Percentiles rank a stretch among this genome's conserved stretches.
Evolutionary conservation across 2,113 vertebrate species (phyloP).

Genomic region (Dromiciops gliroides): DNA sequence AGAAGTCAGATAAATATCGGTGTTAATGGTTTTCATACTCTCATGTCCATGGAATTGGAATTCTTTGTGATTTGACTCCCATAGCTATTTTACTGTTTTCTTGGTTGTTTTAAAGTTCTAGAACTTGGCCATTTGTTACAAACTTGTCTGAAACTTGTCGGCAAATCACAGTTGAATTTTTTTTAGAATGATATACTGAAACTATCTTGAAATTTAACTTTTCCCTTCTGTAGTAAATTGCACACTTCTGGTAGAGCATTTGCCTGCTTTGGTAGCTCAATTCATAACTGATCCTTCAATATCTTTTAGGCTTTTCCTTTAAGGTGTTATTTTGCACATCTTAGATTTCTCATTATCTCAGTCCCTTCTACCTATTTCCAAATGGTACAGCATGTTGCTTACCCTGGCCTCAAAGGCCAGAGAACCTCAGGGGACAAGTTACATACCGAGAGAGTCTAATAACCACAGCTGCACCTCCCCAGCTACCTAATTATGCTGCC

Average conservation of each 20-base stretch:
- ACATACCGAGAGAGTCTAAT: background rate
- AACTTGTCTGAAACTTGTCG: constrained; percentile 42
- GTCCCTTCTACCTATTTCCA: background rate
- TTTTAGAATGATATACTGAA: constrained; percentile 49
- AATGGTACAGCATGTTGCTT: background rate
- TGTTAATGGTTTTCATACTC: constrained; percentile 24
- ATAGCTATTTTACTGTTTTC: background rate
- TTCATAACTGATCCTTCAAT: constrained; percentile 27
- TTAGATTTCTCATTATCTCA: constrained; percentile 27
- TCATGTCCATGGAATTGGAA: constrained; percentile 10
- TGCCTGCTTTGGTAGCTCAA: constrained; percentile 37
- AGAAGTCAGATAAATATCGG: constrained; percentile 12
- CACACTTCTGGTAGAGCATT: background rate
- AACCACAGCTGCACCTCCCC: background rate
- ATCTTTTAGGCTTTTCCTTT: background rate
- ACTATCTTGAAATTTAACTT: constrained; percentile 39
- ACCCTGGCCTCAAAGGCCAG: background rate
- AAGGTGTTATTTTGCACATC: constrained; percentile 14
- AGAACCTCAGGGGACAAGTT: background rate
- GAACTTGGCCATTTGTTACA: constrained; percentile 59
- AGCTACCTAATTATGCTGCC: background rate
- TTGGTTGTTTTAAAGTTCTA: constrained; percentile 10
- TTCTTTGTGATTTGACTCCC: background rate
- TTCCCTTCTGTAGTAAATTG: constrained; percentile 57
- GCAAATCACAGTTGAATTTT: constrained; percentile 25